Base-by-base conservation (phyloP, 2,113 vertebrate species). In the Pseudorhombus dupliciocellatus region DNA sequence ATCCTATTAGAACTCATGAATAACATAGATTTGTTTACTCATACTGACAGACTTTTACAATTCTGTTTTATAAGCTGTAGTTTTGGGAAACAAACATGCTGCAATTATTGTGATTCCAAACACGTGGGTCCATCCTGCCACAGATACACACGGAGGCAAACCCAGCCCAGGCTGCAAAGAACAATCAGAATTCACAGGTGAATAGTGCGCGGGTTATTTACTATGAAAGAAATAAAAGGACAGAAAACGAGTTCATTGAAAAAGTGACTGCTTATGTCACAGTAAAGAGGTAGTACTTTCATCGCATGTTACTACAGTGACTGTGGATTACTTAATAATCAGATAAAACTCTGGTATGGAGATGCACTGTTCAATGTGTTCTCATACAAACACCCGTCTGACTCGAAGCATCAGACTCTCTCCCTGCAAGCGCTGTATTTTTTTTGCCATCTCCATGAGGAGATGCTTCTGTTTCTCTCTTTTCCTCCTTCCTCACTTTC, bases 1-100 rank as follows among this genome's bases (percentile, higher is more conserved):
- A 81, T 88, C 73, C 52, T 71, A 62, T 83, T 75, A 81, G 42
- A 56, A n/a, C 21, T 20, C 26, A 40, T 70, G 26, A 77, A 75
- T 79, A 78, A 74, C 59, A 66, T 46, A 68, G 52, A 52, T 52
- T 52, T 52, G 8, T 22, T 75, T 61, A 53, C 69, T 76, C 68
- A 55, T 51, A 67, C 22, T 34, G 30, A 69, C 46, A 50, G 46
- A 50, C 20, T 50, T 48, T n/a, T 51, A 46, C n/a, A 44, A 21
- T 3, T 37, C 10, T 37, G 4, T 11, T 11, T 37, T 37, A 12
- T 12, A 37, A 37, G 10, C 34, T 37, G 4, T 10, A 37, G 34
- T 11, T 37, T 37, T 37, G 34, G 10, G 26, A 28, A 28, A 28
- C 2, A 28, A 28, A 28, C 26, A 28, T 28, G 26, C 26, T 28